Conservation (phyloP, 2,888 invertebrate species). For the Rhagonycha lutea region DNA sequence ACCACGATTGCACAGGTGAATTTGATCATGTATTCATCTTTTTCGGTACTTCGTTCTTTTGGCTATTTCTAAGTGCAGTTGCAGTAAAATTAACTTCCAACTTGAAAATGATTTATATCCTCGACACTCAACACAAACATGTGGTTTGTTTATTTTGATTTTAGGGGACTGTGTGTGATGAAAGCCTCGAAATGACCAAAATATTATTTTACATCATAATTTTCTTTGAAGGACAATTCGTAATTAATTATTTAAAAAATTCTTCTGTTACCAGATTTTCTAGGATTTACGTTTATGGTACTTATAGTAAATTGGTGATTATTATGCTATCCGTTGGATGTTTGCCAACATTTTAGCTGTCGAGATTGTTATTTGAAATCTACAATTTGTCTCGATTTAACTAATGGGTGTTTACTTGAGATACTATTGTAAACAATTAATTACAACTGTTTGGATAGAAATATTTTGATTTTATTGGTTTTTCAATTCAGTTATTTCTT, state of each 20-base stretch:
- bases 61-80: too few relatives aligned
- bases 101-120: not conserved
- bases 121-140: not conserved
- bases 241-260: too few relatives aligned
- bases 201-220: not conserved
- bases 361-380: not conserved
- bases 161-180: not conserved
- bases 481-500: too few relatives aligned
- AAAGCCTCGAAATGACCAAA: not conserved
- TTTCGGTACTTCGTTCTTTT: too few relatives aligned
- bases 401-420: not conserved
- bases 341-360: not conserved
- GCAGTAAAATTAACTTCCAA: too few relatives aligned
- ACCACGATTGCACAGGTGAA: too few relatives aligned
- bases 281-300: not conserved
- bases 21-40: too few relatives aligned
- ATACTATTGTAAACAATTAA: not conserved
- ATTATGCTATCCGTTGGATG: not conserved
- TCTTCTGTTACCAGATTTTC: too few relatives aligned
- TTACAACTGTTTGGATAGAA: not conserved
- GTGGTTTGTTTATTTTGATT: not conserved
- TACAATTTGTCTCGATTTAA: not conserved
- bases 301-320: not conserved
- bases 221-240: not conserved
- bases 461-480: not conserved